phyloP scores from a whole-genome alignment of 2,888 invertebrate genomes.

The Amiota mariae region DNA sequence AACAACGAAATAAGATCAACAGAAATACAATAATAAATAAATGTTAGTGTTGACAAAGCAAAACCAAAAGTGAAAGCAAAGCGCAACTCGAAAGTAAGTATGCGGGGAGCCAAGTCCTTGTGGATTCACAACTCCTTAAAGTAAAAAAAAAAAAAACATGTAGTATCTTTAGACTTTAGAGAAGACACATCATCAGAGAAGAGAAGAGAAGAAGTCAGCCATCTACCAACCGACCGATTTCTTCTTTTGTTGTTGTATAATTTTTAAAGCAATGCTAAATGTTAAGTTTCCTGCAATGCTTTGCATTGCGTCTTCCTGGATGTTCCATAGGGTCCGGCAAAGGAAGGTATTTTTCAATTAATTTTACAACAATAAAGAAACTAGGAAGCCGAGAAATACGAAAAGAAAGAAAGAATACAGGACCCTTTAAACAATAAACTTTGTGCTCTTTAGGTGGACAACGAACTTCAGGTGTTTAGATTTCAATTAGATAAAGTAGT shows the following conservation, averaged over 20 bases:
- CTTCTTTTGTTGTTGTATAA: no score
- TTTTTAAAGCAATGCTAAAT: no score
- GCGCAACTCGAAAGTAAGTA: no score
- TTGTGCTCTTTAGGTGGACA: not conserved
- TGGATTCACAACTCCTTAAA: no score
- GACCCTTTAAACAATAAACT: constrained; percentile 3
- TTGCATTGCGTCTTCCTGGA: not conserved
- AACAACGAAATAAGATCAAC: not conserved
- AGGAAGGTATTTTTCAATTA: constrained; percentile 29
- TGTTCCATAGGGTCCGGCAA: constrained; percentile 1
- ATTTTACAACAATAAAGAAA: constrained; percentile 11
- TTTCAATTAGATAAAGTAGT: constrained; percentile 49
- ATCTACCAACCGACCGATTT: no score
- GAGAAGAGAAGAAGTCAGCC: no score
- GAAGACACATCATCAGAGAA: no score
- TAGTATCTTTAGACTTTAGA: no score
- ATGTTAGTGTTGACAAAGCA: not conserved
- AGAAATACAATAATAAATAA: not conserved
- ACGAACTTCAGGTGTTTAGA: constrained; percentile 39
- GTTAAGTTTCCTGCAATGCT: not conserved
- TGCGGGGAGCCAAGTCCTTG: no score
- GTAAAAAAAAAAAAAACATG: no score
- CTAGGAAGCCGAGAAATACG: no score
- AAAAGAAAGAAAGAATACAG: not conserved
- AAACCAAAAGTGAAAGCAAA: not conserved